A percentile compares a stretch with the other conserved stretches of the same genome.
Conservation (phyloP, 2,113 vertebrate species). For the Chaenogobius annularis region DNA sequence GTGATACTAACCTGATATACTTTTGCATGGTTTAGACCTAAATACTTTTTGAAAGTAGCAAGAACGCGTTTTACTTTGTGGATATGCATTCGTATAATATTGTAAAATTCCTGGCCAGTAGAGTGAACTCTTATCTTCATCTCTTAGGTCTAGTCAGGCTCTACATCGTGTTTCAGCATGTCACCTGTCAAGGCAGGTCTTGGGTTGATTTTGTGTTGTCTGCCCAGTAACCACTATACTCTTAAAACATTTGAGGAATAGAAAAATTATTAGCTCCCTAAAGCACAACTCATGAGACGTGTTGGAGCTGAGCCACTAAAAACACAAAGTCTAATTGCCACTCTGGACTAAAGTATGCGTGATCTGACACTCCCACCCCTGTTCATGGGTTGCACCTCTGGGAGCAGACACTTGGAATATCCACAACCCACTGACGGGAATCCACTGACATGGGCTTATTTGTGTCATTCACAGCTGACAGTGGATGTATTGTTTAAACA, state of each 20-base stretch:
- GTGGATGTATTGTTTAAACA: constrained; percentile 58
- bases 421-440: constrained; percentile 45
- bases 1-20: neutral
- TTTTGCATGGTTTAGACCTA: neutral
- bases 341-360: constrained; percentile 46
- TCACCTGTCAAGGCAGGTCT: neutral
- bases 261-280: constrained; percentile 40
- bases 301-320: constrained; percentile 60
- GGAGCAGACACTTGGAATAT: constrained; percentile 52
- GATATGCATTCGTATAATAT: constrained; percentile 26
- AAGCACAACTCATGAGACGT: constrained; percentile 48
- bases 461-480: constrained; percentile 52
- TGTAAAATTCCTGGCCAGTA: constrained; percentile 7
- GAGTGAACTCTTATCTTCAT: neutral
- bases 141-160: neutral
- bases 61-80: constrained; percentile 7
- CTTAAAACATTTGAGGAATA: constrained; percentile 29
- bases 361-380: constrained; percentile 50
- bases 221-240: neutral
- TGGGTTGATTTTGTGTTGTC: neutral
- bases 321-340: constrained; percentile 55
- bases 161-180: constrained; percentile 1
- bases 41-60: neutral
- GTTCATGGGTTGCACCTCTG: constrained; percentile 48
- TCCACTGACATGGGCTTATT: constrained; percentile 55